These are phyloP conservation scores for Microchirus variegatus DNA, from an alignment of 2,797 vertebrate genomes.

Conservation along the genomic window DNA sequence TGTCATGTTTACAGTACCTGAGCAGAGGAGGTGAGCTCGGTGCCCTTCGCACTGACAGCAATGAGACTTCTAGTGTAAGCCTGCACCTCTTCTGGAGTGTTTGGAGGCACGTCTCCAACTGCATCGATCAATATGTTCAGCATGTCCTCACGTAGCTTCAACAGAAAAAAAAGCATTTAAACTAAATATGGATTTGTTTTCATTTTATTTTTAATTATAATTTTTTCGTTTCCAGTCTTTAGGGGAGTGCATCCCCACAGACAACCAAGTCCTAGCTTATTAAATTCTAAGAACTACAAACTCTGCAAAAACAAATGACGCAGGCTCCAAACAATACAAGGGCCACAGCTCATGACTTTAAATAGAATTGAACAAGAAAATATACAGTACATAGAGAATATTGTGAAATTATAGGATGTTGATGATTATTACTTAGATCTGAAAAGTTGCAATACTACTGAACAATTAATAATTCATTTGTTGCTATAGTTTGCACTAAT, in stretches of 20 bases:
- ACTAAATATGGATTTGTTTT: not conserved
- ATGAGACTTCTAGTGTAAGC: slow-evolving; percentile 77
- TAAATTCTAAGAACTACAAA: not conserved
- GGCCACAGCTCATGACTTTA: too few species aligned
- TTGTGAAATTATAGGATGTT: too few species aligned
- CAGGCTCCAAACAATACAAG: too few species aligned
- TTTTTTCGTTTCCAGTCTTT: not conserved
- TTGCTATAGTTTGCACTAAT: too few species aligned
- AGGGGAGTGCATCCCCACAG: not conserved
- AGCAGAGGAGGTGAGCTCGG: slow-evolving; percentile 81
- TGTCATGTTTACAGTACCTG: slow-evolving; percentile 75
- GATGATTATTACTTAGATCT: too few species aligned
- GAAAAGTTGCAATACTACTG: too few species aligned
- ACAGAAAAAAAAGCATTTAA: slow-evolving; percentile 13
- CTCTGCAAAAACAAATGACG: not conserved
- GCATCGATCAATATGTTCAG: slow-evolving; percentile 75
- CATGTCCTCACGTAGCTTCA: slow-evolving; percentile 85
- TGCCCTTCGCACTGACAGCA: slow-evolving; percentile 69
- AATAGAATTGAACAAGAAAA: too few species aligned
- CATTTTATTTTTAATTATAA: not conserved
- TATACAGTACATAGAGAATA: too few species aligned
- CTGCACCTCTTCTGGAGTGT: slow-evolving; percentile 72
- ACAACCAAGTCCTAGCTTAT: not conserved
- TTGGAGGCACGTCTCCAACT: slow-evolving; percentile 35
- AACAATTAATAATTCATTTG: too few species aligned